These are phyloP conservation scores for Campylomormyrus numenius DNA, from an alignment of 2,113 vertebrate genomes.

Conservation along the genomic window DNA sequence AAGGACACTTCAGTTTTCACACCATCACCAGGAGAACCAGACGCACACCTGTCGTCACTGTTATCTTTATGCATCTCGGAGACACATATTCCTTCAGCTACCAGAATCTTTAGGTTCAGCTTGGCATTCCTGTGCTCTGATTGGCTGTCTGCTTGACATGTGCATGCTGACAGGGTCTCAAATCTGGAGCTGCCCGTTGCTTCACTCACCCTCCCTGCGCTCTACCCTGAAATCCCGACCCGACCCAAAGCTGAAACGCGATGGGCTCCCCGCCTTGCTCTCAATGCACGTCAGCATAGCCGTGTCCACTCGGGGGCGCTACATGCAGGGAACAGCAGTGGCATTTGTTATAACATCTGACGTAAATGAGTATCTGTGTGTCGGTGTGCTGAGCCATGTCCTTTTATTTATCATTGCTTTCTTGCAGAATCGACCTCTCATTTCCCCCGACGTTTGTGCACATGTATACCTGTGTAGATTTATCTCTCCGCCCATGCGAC, in stretches of 20 bases:
- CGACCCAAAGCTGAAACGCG: background rate
- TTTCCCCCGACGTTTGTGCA: conserved; percentile 23
- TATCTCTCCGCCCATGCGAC: conserved; percentile 22
- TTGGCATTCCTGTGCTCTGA: conserved; percentile 8
- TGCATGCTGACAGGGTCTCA: background rate
- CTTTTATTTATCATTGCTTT: conserved; percentile 22
- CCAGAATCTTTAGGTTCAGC: background rate
- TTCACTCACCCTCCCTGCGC: background rate
- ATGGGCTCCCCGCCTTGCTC: background rate
- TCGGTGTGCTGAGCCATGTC: conserved; percentile 8
- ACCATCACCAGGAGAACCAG: background rate
- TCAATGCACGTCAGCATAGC: background rate
- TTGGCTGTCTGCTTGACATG: conserved; percentile 6
- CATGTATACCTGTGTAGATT: conserved; percentile 31
- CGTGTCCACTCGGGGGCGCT: background rate
- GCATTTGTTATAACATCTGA: background rate
- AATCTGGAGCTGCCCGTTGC: background rate
- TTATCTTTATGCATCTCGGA: background rate
- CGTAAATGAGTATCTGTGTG: conserved; percentile 10
- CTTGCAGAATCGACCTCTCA: conserved; percentile 33
- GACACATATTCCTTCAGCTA: background rate
- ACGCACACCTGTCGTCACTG: background rate
- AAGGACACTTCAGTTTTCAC: background rate
- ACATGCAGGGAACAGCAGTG: background rate
- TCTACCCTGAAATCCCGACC: background rate